These are phyloP conservation scores for Laothoe populi DNA, from an alignment of 2,888 invertebrate genomes.

Conservation along the genomic window DNA sequence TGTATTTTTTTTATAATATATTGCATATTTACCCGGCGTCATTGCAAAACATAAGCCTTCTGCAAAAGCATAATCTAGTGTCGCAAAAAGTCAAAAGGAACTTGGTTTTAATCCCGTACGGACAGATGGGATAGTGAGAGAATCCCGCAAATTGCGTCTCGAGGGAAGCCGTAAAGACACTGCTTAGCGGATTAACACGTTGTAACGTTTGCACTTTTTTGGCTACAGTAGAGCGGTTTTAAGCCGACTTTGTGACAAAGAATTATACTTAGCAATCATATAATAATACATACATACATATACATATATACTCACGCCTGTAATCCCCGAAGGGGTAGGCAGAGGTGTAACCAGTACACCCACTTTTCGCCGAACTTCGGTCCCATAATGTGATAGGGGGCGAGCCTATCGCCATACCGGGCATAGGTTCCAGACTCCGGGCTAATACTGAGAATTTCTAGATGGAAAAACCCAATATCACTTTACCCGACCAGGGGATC, in stretches of 20 bases:
- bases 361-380: no score
- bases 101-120: constrained; percentile 3
- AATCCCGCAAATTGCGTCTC: constrained; percentile 22
- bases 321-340: no score
- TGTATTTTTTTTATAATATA: background rate
- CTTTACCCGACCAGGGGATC: no score
- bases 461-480: no score
- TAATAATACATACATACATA: no score
- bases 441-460: no score
- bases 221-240: background rate
- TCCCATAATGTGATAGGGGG: no score
- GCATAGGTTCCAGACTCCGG: no score
- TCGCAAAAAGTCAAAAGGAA: constrained; percentile 1
- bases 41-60: background rate
- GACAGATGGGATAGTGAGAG: background rate
- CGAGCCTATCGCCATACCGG: no score
- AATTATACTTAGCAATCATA: no score
- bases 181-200: constrained; percentile 15
- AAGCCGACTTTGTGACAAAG: background rate
- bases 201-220: constrained; percentile 12
- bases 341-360: no score
- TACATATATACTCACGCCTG: no score
- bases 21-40: background rate
- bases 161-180: background rate
- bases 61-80: background rate